phyloP scores from a whole-genome alignment of 2,113 vertebrate species.

The Anoura caudifer region DNA sequence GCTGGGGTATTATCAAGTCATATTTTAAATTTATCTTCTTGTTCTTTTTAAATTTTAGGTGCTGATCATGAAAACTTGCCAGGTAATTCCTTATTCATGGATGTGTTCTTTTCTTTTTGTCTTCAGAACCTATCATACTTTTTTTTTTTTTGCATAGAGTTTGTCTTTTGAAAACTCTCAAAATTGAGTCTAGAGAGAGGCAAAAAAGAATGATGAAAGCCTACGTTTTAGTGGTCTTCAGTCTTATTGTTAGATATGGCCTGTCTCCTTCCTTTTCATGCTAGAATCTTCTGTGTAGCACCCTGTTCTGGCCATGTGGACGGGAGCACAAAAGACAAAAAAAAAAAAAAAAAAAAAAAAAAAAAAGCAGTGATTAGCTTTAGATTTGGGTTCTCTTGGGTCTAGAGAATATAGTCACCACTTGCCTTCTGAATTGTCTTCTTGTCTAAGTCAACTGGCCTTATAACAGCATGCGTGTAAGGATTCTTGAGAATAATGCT shows the following conservation, averaged over 20 bases:
- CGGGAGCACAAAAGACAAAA: neutral
- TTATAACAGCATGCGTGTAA: neutral
- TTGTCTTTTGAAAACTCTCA: neutral
- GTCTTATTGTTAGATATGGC: neutral
- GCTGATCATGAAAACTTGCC: neutral
- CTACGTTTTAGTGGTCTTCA: neutral
- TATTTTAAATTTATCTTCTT: neutral
- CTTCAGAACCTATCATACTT: neutral
- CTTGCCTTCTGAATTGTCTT: neutral
- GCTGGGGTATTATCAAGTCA: neutral
- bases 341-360: neutral
- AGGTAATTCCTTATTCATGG: neutral
- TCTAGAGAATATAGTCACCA: neutral
- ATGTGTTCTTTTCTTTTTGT: neutral
- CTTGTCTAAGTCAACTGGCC: neutral
- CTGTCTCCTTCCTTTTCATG: neutral
- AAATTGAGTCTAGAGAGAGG: neutral
- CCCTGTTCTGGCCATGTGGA: neutral
- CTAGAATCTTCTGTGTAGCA: neutral
- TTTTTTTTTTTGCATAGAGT: neutral
- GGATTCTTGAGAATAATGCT: neutral
- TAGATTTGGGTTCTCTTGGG: neutral
- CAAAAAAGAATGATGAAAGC: neutral
- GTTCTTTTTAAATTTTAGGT: neutral
- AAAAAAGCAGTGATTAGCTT: neutral